Evolutionary conservation across 2,113 vertebrate species (phyloP), one percentile per base, ranked within the genome.

Genomic region (Tachycineta bicolor): DNA sequence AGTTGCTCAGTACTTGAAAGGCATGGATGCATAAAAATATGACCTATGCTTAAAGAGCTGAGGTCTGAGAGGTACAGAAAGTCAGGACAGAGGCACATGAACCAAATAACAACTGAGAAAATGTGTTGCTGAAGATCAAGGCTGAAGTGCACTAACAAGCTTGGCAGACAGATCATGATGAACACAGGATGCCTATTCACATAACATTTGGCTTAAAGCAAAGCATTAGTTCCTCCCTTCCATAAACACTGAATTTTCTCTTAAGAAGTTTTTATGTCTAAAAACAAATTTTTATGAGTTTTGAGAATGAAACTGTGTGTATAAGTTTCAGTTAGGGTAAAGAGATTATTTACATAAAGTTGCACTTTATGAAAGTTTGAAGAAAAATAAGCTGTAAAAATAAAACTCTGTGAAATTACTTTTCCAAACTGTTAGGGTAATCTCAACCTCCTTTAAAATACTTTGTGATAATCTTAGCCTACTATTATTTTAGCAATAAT

Each of bases 401-500:
- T 28, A 63, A 65, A 91, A 58, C 43, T 69, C n/a, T 37, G 26
- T 92, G 83, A 86, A 87, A 74, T 69, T 1, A 29, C 20, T 90
- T 81, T 89, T 82, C 20, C 75, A 73, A 53, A 64, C 67, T 60
- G 7, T 58, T 77, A 55, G 10, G 33, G 46, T 87, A 79, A 92
- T 49, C 50, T 76, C 83, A 93, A 39, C 13, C 44, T 67, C 24
- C 22, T 59, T 91, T 63, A 81, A 93, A 83, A 84, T 49, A 87
- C 4, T 18, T 60, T 74, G 23, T 56, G 18, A 78, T 70, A 77
- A 78, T 79, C 44, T 92, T 71, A 74, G 62, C 18, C 24, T 26
- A 56, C 29, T 59, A 76, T 70, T 94, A 73, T 91, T 96, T 95
- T 81, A 95, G 46, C 20, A 80, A 43, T 62, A 92, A 68, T 49